phyloP scores from a whole-genome alignment of 2,888 invertebrate species.

The Ectemnius lituratus region DNA sequence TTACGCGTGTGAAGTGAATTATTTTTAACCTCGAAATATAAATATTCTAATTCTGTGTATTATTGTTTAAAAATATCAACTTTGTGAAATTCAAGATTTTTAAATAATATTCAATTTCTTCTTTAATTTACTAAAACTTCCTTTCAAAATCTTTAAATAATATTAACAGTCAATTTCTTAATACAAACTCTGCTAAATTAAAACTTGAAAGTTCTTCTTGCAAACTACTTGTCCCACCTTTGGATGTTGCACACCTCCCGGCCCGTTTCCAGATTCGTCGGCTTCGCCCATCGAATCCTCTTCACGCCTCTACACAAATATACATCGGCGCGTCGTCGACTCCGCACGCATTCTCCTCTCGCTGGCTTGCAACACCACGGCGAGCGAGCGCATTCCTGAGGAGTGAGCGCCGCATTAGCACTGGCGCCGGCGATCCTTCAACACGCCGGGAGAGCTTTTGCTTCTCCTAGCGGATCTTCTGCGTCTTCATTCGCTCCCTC shows the following conservation, averaged over 20 bases:
- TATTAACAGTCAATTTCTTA: no score
- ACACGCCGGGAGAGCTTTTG: slow-evolving; percentile 18
- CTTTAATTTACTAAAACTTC: no score
- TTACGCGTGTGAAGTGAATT: not conserved
- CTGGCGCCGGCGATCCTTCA: slow-evolving; percentile 55
- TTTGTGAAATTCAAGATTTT: no score
- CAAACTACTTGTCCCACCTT: slow-evolving; percentile 14
- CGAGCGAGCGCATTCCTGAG: slow-evolving; percentile 53
- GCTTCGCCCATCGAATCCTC: slow-evolving; percentile 23
- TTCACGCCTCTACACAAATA: slow-evolving; percentile 45
- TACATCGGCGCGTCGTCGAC: slow-evolving; percentile 26
- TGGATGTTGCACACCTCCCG: slow-evolving; percentile 18
- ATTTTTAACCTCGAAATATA: no score
- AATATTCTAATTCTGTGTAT: no score
- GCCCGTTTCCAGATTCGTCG: slow-evolving; percentile 58
- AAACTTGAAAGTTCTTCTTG: slow-evolving; percentile 33
- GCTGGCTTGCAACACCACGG: slow-evolving; percentile 23
- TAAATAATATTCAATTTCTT: no score
- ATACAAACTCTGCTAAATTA: no score
- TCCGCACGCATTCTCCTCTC: slow-evolving; percentile 37
- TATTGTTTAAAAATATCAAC: no score
- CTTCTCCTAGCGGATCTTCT: no score
- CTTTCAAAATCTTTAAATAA: no score
- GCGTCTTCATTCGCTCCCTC: no score
- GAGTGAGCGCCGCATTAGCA: slow-evolving; percentile 54